Conservation (phyloP, 2,888 invertebrate species). For the Drepanosiphum platanoidis region DNA sequence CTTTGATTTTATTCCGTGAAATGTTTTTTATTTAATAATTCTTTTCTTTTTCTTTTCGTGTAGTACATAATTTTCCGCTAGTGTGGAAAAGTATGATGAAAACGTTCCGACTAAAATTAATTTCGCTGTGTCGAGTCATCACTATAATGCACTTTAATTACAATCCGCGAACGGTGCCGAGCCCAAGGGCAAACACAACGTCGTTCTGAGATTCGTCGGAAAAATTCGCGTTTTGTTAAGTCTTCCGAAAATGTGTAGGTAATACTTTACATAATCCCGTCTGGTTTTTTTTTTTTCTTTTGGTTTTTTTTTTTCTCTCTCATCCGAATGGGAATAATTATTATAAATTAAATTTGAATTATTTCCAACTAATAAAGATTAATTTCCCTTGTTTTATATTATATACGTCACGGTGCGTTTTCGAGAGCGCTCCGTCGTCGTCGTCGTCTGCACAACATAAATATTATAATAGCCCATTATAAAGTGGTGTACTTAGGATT, state of each 20-base stretch:
- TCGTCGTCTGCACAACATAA: not conserved
- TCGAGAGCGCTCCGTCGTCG: not conserved
- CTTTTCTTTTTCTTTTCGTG: no score
- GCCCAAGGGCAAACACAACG: not conserved
- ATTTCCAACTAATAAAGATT: not conserved
- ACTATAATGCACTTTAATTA: not conserved
- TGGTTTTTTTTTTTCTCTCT: no score
- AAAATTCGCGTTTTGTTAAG: not conserved
- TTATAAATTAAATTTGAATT: not conserved
- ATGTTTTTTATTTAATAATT: not conserved
- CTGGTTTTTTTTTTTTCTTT: not conserved
- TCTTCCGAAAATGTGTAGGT: not conserved
- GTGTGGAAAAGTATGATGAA: not conserved
- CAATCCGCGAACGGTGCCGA: not conserved
- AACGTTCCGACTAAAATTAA: not conserved
- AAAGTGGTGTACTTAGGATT: not conserved
- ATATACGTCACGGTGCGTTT: not conserved
- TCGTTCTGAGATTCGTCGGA: not conserved
- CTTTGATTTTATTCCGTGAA: not conserved
- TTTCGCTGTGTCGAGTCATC: not conserved
- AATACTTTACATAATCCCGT: not conserved
- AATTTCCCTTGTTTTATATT: not conserved
- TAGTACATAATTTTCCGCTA: not conserved
- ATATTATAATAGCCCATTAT: not conserved
- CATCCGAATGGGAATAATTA: not conserved